Conservation (phyloP, 2,113 vertebrate species). For the Ascaphus truei region DNA sequence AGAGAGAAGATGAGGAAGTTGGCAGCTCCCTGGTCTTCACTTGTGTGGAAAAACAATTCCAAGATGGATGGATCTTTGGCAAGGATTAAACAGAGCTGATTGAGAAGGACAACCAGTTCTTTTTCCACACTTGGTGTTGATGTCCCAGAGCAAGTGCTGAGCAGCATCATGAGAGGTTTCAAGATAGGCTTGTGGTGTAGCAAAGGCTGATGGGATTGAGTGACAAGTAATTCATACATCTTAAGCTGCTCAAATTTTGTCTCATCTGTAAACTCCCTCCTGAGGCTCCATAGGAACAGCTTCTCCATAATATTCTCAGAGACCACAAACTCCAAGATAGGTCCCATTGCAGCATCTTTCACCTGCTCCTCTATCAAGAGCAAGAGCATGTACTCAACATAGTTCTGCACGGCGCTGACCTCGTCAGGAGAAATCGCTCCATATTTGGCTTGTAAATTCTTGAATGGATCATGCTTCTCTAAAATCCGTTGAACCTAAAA, state of each 20-base stretch:
- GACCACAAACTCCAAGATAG: slow-evolving; percentile 95
- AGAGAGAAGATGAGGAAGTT: slow-evolving; percentile 98
- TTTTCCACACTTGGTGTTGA: slow-evolving; percentile 72
- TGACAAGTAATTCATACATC: slow-evolving; percentile 94
- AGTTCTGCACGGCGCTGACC: slow-evolving; percentile 93
- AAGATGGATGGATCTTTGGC: slow-evolving; percentile 89
- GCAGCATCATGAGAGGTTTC: slow-evolving; percentile 92
- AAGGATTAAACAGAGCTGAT: slow-evolving; percentile 90
- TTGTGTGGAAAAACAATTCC: slow-evolving; percentile 95
- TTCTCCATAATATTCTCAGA: slow-evolving; percentile 97
- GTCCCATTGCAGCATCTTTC: slow-evolving; percentile 88
- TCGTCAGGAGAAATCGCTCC: slow-evolving; percentile 82
- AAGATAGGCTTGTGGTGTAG: slow-evolving; percentile 93
- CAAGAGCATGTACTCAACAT: slow-evolving; percentile 96
- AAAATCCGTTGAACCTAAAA: slow-evolving; percentile 91
- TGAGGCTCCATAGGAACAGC: slow-evolving; percentile 94
- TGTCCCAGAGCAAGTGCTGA: slow-evolving; percentile 86
- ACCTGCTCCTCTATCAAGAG: slow-evolving; percentile 87
- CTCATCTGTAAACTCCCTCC: slow-evolving; percentile 89
- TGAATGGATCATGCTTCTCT: slow-evolving; percentile 91
- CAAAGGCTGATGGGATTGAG: slow-evolving; percentile 86
- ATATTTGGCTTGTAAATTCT: slow-evolving; percentile 68
- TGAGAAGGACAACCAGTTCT: slow-evolving; percentile 84
- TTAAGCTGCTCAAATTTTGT: slow-evolving; percentile 94
- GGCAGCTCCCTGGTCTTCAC: slow-evolving; percentile 94